Evolutionary conservation across 2,797 vertebrate genomes (phyloP), one percentile per base, ranked within the genome.

Genomic region (Macropus fuliginosus): DNA sequence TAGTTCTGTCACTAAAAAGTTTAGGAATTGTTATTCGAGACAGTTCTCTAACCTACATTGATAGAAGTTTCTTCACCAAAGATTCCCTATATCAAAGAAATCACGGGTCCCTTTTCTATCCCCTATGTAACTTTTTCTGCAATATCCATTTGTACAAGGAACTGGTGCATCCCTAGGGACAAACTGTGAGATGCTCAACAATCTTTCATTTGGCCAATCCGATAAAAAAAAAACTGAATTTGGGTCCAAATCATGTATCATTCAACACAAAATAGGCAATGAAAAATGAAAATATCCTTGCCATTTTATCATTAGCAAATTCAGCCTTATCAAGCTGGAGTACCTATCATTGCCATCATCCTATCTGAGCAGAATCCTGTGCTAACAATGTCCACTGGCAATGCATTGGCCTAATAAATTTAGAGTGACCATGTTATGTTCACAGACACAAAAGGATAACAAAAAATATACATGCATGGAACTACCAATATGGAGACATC

Each of bases 401-500:
- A 13, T 50, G 21, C 55, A 1, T 28, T 57, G 29, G 27, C 91
- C 13, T 94, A 34, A 34, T 62, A 62, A 62, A 62, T 14, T 62
- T 62, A 62, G 59, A 62, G 59, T 62, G 31, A 34, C 12, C 31
- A 14, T 14, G 31, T 31, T 34, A 62, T 34, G 34, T 92, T 28
- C 27, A 54, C 31, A 96, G 91, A 93, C 92, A 94, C 89, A 95
- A 56, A 57, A 91, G 50, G 50, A 21, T 93, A 91, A 57, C 94
- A 89, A 97, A 97, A 97, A 96, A 96, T 89, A 59, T 11, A 29
- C 2, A 31, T 59, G 31, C 31, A 31, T 62, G 59, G 3, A 31
- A 31, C 93, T 96, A 93, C 89, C 89, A 96, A 96, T 97, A 94
- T 96, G 31, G 59, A 62, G 11, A 34, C 74, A 59, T 91, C 29